Evolutionary conservation across 1,140 invertebrate species (phyloP).

Genomic region (Lethrus apterus): DNA sequence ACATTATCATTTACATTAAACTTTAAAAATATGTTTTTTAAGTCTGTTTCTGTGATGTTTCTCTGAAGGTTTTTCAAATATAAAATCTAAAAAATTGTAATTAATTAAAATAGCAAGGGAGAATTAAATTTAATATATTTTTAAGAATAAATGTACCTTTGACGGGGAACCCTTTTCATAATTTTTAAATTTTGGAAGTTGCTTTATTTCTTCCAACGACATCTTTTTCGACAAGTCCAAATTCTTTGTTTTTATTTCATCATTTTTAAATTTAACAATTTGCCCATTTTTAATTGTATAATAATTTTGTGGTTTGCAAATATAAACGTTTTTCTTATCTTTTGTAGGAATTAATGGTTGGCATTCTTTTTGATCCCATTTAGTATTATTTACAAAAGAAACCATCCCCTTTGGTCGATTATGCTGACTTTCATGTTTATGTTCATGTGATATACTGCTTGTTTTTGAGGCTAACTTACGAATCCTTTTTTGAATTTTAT

Average conservation of each 20-base stretch:
- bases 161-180: conserved; percentile 42
- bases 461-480: neutral
- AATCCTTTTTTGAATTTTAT: conserved; percentile 20
- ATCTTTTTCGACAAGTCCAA: conserved; percentile 31
- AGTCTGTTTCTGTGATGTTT: conserved; percentile 40
- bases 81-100: conserved; percentile 37
- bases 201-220: conserved; percentile 43
- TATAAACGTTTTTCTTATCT: conserved; percentile 26
- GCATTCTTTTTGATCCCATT: conserved; percentile 24
- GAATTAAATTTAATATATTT: conserved; percentile 8
- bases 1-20: conserved; percentile 35
- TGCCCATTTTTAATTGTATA: conserved; percentile 40
- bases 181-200: conserved; percentile 45
- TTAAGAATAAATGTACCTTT: conserved; percentile 35
- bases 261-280: conserved; percentile 33
- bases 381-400: conserved; percentile 13
- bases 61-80: conserved; percentile 49
- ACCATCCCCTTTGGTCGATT: too few relatives aligned
- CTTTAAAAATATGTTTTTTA: conserved; percentile 41
- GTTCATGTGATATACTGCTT: neutral
- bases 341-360: conserved; percentile 14
- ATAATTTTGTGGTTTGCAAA: conserved; percentile 31
- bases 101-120: conserved; percentile 6
- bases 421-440: too few relatives aligned
- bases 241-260: conserved; percentile 21